Percentiles rank a stretch among this genome's conserved stretches.
Conservation (phyloP, 2,797 vertebrate genomes). For the Sebastes diaconus region DNA sequence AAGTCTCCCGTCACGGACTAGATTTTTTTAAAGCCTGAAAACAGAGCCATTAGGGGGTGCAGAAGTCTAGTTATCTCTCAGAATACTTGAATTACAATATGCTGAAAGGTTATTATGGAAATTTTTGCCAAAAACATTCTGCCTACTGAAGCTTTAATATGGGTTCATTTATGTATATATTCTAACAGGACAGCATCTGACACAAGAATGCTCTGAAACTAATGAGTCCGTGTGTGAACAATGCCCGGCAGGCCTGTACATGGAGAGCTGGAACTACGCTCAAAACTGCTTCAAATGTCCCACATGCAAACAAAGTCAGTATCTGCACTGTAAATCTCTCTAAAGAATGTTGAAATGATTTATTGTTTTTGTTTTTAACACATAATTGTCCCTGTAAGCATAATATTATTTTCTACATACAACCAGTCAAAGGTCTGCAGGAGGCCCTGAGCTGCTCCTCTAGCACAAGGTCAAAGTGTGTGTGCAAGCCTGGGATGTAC, state of each 20-base stretch:
- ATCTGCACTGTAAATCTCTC: neutral
- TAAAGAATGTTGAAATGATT: neutral
- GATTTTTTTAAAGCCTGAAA: no score
- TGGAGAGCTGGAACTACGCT: conserved; percentile 44
- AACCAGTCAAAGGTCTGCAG: conserved; percentile 59
- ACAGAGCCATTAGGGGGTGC: no score
- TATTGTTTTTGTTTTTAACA: neutral
- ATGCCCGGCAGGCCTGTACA: conserved; percentile 47
- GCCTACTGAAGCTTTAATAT: neutral
- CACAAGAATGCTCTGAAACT: neutral
- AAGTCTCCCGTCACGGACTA: no score
- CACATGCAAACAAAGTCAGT: conserved; percentile 65
- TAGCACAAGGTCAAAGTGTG: conserved; percentile 54
- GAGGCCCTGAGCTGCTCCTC: conserved; percentile 49
- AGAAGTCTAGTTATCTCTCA: no score
- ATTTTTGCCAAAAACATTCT: no score
- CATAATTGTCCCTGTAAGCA: neutral
- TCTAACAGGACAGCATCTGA: conserved; percentile 56
- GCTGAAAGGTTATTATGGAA: no score
- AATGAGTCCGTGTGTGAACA: conserved; percentile 58
- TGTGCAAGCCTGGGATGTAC: conserved; percentile 66
- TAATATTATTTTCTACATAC: conserved; percentile 6
- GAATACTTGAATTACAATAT: no score
- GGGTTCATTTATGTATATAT: neutral
- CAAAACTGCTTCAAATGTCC: conserved; percentile 67